Conservation (phyloP, 64 coral and sea anemone genomes). For the Pocillopora verrucosa region DNA sequence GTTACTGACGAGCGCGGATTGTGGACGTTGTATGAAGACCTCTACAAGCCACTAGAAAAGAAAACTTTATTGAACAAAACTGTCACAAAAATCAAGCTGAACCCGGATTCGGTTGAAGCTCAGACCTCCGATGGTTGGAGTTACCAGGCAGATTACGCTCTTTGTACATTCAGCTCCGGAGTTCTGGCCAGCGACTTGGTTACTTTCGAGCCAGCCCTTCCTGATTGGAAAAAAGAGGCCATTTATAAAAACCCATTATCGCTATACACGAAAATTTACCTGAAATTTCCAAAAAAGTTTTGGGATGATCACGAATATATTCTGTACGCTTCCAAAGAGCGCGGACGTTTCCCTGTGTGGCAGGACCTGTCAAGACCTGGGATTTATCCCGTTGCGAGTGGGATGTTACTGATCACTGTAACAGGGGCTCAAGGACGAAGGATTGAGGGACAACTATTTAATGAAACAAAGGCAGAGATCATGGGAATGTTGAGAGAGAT, state of each 20-base stretch:
- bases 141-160: conserved; percentile 70
- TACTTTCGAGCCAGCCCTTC: conserved; percentile 58
- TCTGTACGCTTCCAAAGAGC: background rate
- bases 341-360: conserved; percentile 43
- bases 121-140: conserved; percentile 38
- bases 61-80: conserved; percentile 61
- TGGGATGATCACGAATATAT: conserved; percentile 75
- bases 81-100: conserved; percentile 42
- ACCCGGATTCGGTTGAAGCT: conserved; percentile 7
- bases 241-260: conserved; percentile 41
- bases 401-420: conserved; percentile 28
- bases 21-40: conserved; percentile 35
- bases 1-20: conserved; percentile 49
- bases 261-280: conserved; percentile 61
- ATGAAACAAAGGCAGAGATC: conserved; percentile 48
- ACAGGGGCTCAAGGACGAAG: conserved; percentile 43
- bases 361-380: conserved; percentile 25
- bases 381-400: conserved; percentile 41
- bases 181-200: conserved; percentile 56
- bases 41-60: conserved; percentile 25
- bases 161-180: conserved; percentile 80
- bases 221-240: conserved; percentile 73
- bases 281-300: conserved; percentile 68
- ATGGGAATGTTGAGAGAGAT: conserved; percentile 60
- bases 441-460: conserved; percentile 49